phyloP scores from a whole-genome alignment of 2,888 invertebrate species.

The Diaphora mendica region DNA sequence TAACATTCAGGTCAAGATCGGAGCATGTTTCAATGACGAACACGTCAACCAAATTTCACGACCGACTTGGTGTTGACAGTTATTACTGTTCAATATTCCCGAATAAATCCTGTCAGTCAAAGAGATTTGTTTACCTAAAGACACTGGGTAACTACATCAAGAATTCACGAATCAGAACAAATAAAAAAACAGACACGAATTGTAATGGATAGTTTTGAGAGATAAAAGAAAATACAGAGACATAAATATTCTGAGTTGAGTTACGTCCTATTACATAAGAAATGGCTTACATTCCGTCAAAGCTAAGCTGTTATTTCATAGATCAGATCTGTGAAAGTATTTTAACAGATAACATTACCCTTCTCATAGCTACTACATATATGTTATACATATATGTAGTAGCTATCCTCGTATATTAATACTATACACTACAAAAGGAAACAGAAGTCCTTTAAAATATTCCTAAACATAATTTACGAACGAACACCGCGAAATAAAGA shows the following conservation, averaged over 20 bases:
- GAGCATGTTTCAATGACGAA: slow-evolving; percentile 29
- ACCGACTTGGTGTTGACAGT: slow-evolving; percentile 34
- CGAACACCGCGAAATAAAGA: not conserved
- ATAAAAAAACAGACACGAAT: not conserved
- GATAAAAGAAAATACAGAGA: slow-evolving; percentile 26
- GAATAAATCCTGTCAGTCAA: slow-evolving; percentile 28
- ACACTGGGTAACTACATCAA: slow-evolving; percentile 11
- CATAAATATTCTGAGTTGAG: slow-evolving; percentile 36
- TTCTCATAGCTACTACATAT: not conserved
- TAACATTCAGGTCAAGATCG: slow-evolving; percentile 52
- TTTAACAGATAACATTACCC: not conserved
- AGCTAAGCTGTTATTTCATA: not conserved
- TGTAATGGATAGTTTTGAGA: not conserved
- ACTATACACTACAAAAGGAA: not conserved
- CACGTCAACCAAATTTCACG: slow-evolving; percentile 24
- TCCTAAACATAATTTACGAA: not conserved
- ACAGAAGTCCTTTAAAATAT: not conserved
- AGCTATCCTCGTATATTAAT: not conserved
- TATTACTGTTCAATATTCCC: slow-evolving; percentile 27
- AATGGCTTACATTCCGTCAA: slow-evolving; percentile 3
- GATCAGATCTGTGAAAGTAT: slow-evolving; percentile 26
- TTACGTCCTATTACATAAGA: slow-evolving; percentile 43
- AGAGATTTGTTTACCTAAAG: slow-evolving; percentile 20
- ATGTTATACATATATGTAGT: not conserved
- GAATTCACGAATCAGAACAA: not conserved